A percentile compares a stretch with the other conserved stretches of the same genome.
These are phyloP conservation scores for Heliconius hewitsoni DNA, from an alignment of 1,140 invertebrate species.

Conservation along the genomic window DNA sequence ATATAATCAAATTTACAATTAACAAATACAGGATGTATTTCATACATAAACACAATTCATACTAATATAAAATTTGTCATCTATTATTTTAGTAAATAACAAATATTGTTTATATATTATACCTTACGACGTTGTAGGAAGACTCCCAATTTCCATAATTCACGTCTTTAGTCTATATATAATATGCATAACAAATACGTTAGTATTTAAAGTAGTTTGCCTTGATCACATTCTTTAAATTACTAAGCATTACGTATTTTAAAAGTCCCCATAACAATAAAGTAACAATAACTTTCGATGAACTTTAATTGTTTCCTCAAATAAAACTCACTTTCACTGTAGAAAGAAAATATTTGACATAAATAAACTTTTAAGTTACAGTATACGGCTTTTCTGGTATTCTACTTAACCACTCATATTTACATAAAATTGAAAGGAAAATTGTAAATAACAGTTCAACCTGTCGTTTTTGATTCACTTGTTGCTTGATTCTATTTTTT, in stretches of 20 bases:
- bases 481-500: conserved; percentile 22
- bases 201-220: conserved; percentile 33
- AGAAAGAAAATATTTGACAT: conserved; percentile 4
- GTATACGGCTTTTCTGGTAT: conserved; percentile 5
- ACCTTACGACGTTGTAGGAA: neutral
- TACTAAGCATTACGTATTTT: conserved; percentile 17
- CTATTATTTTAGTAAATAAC: neutral
- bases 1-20: neutral
- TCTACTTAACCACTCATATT: conserved; percentile 28
- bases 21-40: neutral
- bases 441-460: conserved; percentile 31
- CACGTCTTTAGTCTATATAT: neutral
- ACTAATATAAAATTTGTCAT: neutral
- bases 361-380: neutral
- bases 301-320: conserved; percentile 4
- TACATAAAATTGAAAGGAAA: conserved; percentile 34
- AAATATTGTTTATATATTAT: neutral
- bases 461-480: conserved; percentile 34
- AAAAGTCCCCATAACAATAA: conserved; percentile 9
- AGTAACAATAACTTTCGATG: conserved; percentile 6
- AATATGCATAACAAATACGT: conserved; percentile 22
- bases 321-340: conserved; percentile 22
- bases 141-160: neutral
- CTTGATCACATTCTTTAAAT: conserved; percentile 32
- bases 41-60: neutral